Evolutionary conservation across 2,113 vertebrate species (phyloP).

Genomic region (Orycteropus afer): DNA sequence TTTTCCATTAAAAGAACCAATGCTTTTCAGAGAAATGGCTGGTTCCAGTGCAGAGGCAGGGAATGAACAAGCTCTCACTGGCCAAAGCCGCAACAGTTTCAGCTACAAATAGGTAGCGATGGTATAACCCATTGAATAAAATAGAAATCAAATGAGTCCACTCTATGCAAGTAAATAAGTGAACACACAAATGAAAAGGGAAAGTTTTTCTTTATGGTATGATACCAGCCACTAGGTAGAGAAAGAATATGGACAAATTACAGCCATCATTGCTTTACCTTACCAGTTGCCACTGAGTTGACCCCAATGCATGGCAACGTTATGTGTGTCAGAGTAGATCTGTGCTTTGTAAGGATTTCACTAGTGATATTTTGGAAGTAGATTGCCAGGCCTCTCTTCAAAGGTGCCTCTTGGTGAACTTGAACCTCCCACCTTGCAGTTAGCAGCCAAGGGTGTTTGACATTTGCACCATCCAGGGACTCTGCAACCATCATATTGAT

Average conservation of each 20-base stretch:
- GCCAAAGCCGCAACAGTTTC: no score
- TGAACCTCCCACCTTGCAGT: not conserved
- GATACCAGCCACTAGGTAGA: fast-evolving
- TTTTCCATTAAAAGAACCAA: fast-evolving
- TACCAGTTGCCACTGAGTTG: not conserved
- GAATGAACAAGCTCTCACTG: fast-evolving
- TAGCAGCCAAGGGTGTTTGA: not conserved
- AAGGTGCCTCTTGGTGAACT: not conserved
- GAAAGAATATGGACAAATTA: fast-evolving
- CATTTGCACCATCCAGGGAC: not conserved
- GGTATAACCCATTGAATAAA: fast-evolving
- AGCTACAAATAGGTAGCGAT: fast-evolving
- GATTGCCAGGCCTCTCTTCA: not conserved
- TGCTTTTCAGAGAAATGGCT: not conserved
- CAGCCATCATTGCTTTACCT: not conserved
- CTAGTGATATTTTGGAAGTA: not conserved
- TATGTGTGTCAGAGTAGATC: not conserved
- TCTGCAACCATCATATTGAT: not conserved
- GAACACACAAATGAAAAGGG: not conserved
- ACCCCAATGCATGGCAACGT: not conserved
- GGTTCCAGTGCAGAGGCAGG: not conserved
- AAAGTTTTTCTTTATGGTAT: fast-evolving
- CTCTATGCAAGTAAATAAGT: not conserved
- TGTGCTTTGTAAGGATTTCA: not conserved
- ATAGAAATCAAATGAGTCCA: not conserved